Percentiles rank a stretch among this genome's conserved stretches.
Evolutionary conservation across 2,113 vertebrate genomes (phyloP).

Genomic region (Pseudopipra pipra): DNA sequence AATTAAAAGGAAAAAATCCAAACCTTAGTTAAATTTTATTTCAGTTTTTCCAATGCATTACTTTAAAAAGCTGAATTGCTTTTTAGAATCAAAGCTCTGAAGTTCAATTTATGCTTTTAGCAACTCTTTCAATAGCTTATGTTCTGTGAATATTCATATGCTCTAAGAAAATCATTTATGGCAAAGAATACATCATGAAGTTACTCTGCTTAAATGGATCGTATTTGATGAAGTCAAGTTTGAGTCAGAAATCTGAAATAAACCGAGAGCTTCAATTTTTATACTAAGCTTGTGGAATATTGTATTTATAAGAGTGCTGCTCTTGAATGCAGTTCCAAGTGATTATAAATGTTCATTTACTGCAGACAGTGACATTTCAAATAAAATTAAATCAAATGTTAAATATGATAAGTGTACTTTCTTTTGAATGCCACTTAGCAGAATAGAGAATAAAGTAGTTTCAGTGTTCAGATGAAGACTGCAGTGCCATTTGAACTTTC

Average conservation of each 20-base stretch:
- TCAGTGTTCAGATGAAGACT: neutral
- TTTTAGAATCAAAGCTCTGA: conserved; percentile 6
- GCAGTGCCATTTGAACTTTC: neutral
- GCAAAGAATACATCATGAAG: neutral
- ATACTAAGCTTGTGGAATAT: neutral
- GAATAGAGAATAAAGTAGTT: neutral
- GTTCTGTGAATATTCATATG: conserved; percentile 24
- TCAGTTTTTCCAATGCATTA: neutral
- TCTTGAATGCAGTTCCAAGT: neutral
- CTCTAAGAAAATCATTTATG: neutral
- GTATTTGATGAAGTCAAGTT: neutral
- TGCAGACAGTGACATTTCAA: neutral
- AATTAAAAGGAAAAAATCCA: neutral
- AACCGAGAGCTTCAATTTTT: neutral
- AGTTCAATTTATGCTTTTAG: neutral
- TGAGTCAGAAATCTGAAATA: neutral
- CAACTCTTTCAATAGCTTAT: neutral
- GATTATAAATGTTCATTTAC: neutral
- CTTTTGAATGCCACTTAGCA: neutral
- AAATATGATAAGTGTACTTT: neutral
- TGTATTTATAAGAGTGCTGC: neutral
- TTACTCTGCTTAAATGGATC: neutral
- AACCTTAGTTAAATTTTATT: neutral
- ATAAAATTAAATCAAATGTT: neutral
- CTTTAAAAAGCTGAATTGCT: conserved; percentile 15